Conservation (phyloP, 2,113 vertebrate genomes). For the Gnathonemus longibarbis region DNA sequence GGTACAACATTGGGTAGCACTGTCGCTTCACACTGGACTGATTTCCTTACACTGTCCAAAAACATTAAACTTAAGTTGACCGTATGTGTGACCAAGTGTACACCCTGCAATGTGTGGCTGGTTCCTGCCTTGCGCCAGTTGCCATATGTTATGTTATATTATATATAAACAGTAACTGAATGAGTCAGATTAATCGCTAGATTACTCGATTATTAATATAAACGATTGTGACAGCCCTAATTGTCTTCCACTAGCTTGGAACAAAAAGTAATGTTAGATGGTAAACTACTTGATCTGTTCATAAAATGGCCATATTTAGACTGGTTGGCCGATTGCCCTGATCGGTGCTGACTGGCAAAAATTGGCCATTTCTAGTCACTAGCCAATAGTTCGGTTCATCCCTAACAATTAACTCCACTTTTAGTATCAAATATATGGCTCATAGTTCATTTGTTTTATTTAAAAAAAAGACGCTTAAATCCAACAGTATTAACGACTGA, state of each 20-base stretch:
- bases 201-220: too few relatives aligned
- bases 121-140: too few relatives aligned
- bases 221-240: too few relatives aligned
- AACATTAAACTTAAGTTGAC: too few relatives aligned
- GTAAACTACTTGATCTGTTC: neutral
- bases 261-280: neutral
- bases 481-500: neutral
- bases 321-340: neutral
- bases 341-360: neutral
- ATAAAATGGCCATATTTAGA: neutral
- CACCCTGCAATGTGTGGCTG: too few relatives aligned
- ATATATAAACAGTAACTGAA: too few relatives aligned
- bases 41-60: too few relatives aligned
- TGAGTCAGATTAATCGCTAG: too few relatives aligned
- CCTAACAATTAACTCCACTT: neutral
- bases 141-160: too few relatives aligned
- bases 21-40: too few relatives aligned
- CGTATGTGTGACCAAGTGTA: too few relatives aligned
- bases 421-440: neutral
- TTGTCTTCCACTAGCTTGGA: neutral
- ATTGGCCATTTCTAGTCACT: neutral
- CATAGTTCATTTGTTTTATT: neutral
- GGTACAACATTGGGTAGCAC: too few relatives aligned
- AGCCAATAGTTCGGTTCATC: neutral
- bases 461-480: neutral